Evolutionary conservation across 2,113 vertebrate genomes (phyloP).

Genomic region (Noctilio leporinus): DNA sequence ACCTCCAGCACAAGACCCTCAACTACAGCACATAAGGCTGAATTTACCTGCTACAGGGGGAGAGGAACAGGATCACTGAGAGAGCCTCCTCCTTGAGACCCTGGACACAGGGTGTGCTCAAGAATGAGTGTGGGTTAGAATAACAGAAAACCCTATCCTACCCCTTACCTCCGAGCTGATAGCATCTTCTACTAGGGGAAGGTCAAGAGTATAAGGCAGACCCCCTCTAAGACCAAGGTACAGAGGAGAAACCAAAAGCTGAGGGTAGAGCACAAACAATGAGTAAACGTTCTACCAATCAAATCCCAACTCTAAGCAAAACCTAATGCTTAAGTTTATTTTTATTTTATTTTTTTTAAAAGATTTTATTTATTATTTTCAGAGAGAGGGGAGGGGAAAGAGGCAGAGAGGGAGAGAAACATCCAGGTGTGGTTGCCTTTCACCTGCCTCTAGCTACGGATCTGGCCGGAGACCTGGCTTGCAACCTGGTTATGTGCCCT

Average conservation of each 20-base stretch:
- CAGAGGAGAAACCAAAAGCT: neutral
- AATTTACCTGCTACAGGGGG: neutral
- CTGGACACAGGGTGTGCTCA: neutral
- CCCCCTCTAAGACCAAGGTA: neutral
- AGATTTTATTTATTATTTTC: too few species aligned
- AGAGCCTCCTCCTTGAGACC: neutral
- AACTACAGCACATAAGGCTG: neutral
- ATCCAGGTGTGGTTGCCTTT: too few species aligned
- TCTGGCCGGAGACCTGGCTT: too few species aligned
- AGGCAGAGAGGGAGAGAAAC: too few species aligned
- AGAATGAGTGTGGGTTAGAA: neutral
- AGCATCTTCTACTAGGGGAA: neutral
- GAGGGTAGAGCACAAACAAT: neutral
- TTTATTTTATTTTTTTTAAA: too few species aligned
- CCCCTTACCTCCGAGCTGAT: neutral
- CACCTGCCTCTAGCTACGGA: too few species aligned
- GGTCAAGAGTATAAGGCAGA: neutral
- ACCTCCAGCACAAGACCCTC: neutral
- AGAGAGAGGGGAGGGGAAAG: too few species aligned
- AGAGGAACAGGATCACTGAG: neutral
- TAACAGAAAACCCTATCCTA: neutral
- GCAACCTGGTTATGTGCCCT: too few species aligned
- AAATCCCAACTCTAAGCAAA: neutral
- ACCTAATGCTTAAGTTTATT: neutral
- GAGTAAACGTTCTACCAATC: neutral